phyloP scores from a whole-genome alignment of 2,113 vertebrate genomes.

The Paratilapia polleni region DNA sequence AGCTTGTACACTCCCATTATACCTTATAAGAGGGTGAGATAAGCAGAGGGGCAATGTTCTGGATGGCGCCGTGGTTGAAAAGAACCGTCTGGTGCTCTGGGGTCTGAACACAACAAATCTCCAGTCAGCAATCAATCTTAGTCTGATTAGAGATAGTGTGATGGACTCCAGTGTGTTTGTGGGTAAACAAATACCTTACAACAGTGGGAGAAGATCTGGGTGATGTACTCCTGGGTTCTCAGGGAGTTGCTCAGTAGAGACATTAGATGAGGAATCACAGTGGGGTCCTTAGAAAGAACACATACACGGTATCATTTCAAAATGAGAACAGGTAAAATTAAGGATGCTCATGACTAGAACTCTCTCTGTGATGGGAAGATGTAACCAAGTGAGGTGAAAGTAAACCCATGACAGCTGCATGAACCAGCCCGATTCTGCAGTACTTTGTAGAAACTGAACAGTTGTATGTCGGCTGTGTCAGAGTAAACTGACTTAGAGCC shows the following conservation, averaged over 20 bases:
- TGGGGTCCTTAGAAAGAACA: constrained; percentile 83
- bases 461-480: neutral
- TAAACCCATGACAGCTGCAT: neutral
- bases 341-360: neutral
- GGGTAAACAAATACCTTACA: constrained; percentile 91
- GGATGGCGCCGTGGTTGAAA: constrained; percentile 95
- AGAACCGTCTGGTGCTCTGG: constrained; percentile 97
- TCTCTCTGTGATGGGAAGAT: neutral
- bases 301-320: neutral
- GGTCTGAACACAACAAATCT: constrained; percentile 81
- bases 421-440: neutral
- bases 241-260: constrained; percentile 92
- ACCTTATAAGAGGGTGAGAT: constrained; percentile 96
- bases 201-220: constrained; percentile 99
- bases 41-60: constrained; percentile 94
- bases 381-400: neutral
- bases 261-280: constrained; percentile 98
- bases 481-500: neutral
- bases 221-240: constrained; percentile 97
- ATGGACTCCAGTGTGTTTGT: neutral
- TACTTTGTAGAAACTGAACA: neutral
- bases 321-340: neutral
- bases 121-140: neutral
- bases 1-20: constrained; percentile 9
- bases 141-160: neutral